Conservation (phyloP, 2,888 invertebrate species). For the Caenorhabditis sulstoni region DNA sequence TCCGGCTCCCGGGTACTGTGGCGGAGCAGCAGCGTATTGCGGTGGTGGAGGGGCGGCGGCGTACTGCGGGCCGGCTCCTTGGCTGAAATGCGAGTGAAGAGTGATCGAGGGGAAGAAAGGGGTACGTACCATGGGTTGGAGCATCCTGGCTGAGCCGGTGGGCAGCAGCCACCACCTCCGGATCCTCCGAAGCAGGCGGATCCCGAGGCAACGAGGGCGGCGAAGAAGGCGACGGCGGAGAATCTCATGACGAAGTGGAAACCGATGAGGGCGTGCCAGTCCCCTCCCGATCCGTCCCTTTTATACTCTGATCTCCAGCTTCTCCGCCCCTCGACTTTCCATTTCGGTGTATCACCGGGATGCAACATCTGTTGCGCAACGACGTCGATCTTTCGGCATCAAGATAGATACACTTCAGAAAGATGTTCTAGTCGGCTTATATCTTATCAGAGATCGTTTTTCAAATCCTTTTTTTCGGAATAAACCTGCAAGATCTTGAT, state of each 20-base stretch:
- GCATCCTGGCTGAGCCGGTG: slow-evolving; percentile 57
- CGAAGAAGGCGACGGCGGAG: slow-evolving; percentile 37
- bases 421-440: too few relatives aligned
- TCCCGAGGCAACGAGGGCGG: slow-evolving; percentile 51
- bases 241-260: slow-evolving; percentile 32
- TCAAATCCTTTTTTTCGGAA: too few relatives aligned
- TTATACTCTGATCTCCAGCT: slow-evolving; percentile 15
- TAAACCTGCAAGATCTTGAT: too few relatives aligned
- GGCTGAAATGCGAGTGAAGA: slow-evolving; percentile 20
- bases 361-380: too few relatives aligned
- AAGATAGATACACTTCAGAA: too few relatives aligned
- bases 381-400: too few relatives aligned
- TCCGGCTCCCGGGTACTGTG: slow-evolving; percentile 38
- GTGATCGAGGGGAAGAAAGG: neutral
- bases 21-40: slow-evolving; percentile 31
- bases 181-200: slow-evolving; percentile 50
- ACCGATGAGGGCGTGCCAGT: slow-evolving; percentile 36
- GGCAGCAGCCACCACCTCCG: slow-evolving; percentile 62
- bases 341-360: too few relatives aligned
- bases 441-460: too few relatives aligned
- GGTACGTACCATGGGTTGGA: slow-evolving; percentile 53
- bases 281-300: slow-evolving; percentile 10
- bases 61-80: slow-evolving; percentile 38
- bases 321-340: too few relatives aligned
- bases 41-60: slow-evolving; percentile 11